These are phyloP conservation scores for Napeogenes sylphis DNA, from an alignment of 2,888 invertebrate species.

Conservation along the genomic window DNA sequence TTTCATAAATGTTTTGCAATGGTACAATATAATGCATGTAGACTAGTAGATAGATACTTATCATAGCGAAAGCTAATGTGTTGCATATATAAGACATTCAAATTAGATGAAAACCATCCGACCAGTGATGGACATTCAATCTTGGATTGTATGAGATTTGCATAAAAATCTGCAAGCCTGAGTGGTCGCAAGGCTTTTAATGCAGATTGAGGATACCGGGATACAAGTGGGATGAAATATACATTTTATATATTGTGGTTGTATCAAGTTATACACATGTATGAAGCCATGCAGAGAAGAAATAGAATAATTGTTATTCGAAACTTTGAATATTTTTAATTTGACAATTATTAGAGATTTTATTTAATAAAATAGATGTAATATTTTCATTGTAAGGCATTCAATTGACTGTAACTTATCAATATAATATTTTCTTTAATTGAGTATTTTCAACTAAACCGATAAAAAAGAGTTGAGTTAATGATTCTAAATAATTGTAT, in stretches of 20 bases:
- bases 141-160: constrained; percentile 61
- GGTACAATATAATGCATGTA: constrained; percentile 14
- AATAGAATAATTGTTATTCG: too few species aligned
- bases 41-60: constrained; percentile 10
- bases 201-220: constrained; percentile 63
- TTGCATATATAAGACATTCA: constrained; percentile 64
- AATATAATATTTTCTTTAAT: too few species aligned
- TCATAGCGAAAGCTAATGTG: constrained; percentile 28
- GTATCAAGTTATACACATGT: too few species aligned
- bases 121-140: constrained; percentile 71
- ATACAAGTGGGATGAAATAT: constrained; percentile 45
- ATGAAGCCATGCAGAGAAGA: too few species aligned
- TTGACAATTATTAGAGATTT: too few species aligned
- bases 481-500: too few species aligned
- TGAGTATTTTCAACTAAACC: too few species aligned
- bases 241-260: constrained; percentile 27
- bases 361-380: too few species aligned
- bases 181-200: constrained; percentile 57
- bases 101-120: constrained; percentile 65
- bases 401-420: too few species aligned
- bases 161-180: constrained; percentile 62
- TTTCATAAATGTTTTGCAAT: constrained; percentile 28
- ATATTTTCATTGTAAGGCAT: too few species aligned
- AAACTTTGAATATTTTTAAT: too few species aligned
- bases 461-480: too few species aligned